Evolutionary conservation across 1,140 invertebrate species (phyloP), one percentile per base, ranked within the genome.

Genomic region (Charaxes varanes): DNA sequence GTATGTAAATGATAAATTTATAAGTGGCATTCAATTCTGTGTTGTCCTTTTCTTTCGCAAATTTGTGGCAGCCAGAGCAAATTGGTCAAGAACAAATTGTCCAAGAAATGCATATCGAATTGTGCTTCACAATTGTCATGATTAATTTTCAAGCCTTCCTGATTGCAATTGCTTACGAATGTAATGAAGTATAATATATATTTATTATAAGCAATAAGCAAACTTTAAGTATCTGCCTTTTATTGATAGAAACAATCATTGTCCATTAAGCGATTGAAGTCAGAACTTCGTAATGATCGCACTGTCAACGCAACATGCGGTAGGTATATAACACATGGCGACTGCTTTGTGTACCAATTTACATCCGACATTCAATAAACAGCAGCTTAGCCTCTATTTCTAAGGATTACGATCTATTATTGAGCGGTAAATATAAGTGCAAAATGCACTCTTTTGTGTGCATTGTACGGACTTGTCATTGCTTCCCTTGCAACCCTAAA

Each of bases 401-500:
- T 6, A 31, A 15, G 26, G 1, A 0, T 4, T 30, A 53, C 31
- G 34, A 19, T 1, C 28, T 24, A 43, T 44, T 43, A 42, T 60
- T 15, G 45, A 8, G 14, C 43, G 30, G 21, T 44, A 44, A 24
- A 6, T 5, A 13, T 19, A 14, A 26, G 34, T 18, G 8, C 3
- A 38, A 8, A 23, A 43, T 11, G 6, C 14, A 33, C 34, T 26
- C 42, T 58, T 35, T 24, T 34, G 26, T 50, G 35, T 56, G 55
- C 52, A 76, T 76, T 73, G 61, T 65, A 56, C 64, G 65, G 66
- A 66, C 46, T 60, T 79, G 73, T 82, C 78, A 80, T 71, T 77
- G 72, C 64, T 68, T 73, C 67, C 63, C 66, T 68, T 55, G 65
- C 66, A 80, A 74, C 78, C 78, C 78, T 82, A 80, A 79, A 74